Evolutionary conservation across 30 jellyfish, hydroid and myxozoan species (phyloP), one percentile per base, ranked within the genome.

Genomic region (Aurelia sp.): DNA sequence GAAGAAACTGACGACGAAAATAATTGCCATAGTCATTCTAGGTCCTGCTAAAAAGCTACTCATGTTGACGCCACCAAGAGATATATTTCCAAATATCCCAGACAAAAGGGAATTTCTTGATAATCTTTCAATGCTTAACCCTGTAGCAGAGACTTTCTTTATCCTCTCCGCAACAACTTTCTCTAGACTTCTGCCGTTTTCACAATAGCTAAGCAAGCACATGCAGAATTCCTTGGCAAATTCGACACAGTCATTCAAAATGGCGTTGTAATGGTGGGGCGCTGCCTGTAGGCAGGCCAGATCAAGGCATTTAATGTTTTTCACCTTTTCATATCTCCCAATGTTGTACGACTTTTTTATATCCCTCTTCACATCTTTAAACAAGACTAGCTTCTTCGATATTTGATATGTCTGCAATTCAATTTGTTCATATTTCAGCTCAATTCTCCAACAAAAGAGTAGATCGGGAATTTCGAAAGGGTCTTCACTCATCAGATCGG

Each of bases 251-350:
- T 78, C 89, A 16, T 78, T 66, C 60, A 78, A 61, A 13, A 78
- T 78, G 65, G 89, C 89, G 71, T 78, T 78, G 50, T 78, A 78
- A 19, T 40, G 89, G 48, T 64, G 89, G 57, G 89, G 89, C 13
- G 89, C 79, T 3, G 89, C 89, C 20, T 53, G 89, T 37, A 78
- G 48, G 18, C 79, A 62, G 15, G 89, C 89, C 19, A 78, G 48
- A 64, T 78, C 74, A 64, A 78, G 22, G 41, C 89, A 78, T 64
- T 78, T 78, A 23, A 78, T 22, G 71, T 68, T 68, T 17, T 22
- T 62, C 71, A 78, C 80, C 0, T 63, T 78, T 41, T 62, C 72
- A 44, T 78, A 78, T 40, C 89, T 44, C 10, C 80, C 89, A 61
- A 78, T 78, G 72, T 78, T 40, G 52, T 31, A 63, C 4, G 89